A percentile compares a stretch with the other conserved stretches of the same genome.
Evolutionary conservation across 2,113 vertebrate genomes (phyloP).

Genomic region (Brachyhypopomus gauderio): DNA sequence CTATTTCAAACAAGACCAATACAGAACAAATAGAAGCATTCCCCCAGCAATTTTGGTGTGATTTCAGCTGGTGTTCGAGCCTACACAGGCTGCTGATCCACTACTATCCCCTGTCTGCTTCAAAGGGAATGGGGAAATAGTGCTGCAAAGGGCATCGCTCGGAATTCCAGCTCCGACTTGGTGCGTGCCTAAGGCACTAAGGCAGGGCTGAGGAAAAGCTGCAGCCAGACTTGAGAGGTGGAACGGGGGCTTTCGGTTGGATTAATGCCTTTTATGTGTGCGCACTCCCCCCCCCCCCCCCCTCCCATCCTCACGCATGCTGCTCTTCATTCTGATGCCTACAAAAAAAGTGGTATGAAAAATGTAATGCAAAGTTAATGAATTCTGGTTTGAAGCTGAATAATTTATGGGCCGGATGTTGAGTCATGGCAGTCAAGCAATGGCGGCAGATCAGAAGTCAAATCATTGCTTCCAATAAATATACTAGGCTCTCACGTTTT

Average conservation of each 20-base stretch:
- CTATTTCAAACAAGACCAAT: slow-evolving; percentile 40
- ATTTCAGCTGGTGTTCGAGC: slow-evolving; percentile 50
- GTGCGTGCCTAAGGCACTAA: slow-evolving; percentile 51
- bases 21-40: slow-evolving; percentile 49
- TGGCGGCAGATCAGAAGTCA: slow-evolving; percentile 66
- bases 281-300: slow-evolving; percentile 4
- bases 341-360: slow-evolving; percentile 56
- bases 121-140: slow-evolving; percentile 56
- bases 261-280: slow-evolving; percentile 53
- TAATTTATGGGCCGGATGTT: slow-evolving; percentile 61
- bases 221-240: slow-evolving; percentile 54
- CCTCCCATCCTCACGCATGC: slow-evolving; percentile 20
- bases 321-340: slow-evolving; percentile 41
- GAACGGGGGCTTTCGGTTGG: slow-evolving; percentile 53
- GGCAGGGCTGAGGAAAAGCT: slow-evolving; percentile 49
- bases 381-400: slow-evolving; percentile 73
- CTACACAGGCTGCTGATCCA: slow-evolving; percentile 42
- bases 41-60: slow-evolving; percentile 50
- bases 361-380: slow-evolving; percentile 67
- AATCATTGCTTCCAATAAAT: slow-evolving; percentile 37
- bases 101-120: slow-evolving; percentile 50
- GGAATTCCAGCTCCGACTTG: slow-evolving; percentile 49
- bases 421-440: slow-evolving; percentile 55
- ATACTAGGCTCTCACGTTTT: slow-evolving; percentile 8
- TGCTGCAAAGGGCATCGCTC: slow-evolving; percentile 50